A percentile compares a stretch with the other conserved stretches of the same genome.
Evolutionary conservation across 2,113 vertebrate species (phyloP).

Genomic region (Leuciscus idus): DNA sequence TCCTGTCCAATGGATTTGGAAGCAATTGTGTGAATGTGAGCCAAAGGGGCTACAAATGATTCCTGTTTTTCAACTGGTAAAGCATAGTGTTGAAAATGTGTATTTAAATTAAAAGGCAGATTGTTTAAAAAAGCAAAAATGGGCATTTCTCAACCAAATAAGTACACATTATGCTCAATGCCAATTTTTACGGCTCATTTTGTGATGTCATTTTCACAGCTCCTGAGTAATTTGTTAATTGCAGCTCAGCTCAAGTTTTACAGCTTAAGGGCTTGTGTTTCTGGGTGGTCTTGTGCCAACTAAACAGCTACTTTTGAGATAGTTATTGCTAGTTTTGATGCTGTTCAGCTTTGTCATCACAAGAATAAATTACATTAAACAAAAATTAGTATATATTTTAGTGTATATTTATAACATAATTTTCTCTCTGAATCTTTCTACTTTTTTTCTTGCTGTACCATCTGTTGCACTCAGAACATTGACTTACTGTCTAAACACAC

Average conservation of each 20-base stretch:
- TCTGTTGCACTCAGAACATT: conserved; percentile 2
- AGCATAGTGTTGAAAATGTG: neutral
- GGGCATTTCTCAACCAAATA: neutral
- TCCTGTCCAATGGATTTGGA: conserved; percentile 12
- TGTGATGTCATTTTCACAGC: too few species aligned
- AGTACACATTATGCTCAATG: neutral
- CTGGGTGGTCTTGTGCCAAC: too few species aligned
- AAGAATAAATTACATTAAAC: neutral
- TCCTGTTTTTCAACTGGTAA: neutral
- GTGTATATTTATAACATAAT: neutral
- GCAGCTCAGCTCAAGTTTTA: too few species aligned
- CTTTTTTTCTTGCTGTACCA: neutral
- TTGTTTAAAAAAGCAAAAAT: neutral
- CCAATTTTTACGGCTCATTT: too few species aligned
- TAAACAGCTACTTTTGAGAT: too few species aligned
- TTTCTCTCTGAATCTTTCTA: neutral
- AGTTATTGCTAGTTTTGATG: too few species aligned
- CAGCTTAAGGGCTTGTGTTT: too few species aligned
- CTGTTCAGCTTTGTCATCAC: neutral
- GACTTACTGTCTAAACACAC: conserved; percentile 7
- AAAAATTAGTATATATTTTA: too few species aligned
- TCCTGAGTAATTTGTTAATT: too few species aligned
- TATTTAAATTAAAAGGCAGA: neutral
- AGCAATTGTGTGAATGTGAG: neutral
- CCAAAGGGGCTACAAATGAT: neutral